Evolutionary conservation across 2,888 invertebrate species (phyloP).

Genomic region (Caprella mutica): DNA sequence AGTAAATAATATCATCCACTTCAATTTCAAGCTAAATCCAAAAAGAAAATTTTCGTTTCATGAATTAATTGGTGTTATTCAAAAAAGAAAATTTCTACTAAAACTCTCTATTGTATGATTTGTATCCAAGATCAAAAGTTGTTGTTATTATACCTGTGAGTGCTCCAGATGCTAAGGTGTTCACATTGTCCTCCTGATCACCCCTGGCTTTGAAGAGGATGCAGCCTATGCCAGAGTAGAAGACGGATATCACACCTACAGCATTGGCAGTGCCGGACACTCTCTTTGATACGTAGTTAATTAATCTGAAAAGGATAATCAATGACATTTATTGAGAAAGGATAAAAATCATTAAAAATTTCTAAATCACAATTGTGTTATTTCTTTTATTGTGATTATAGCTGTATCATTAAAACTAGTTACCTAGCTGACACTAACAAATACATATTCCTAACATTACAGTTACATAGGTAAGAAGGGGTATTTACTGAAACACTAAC

Average conservation of each 20-base stretch:
- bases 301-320: constrained; percentile 12
- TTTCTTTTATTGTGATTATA: constrained; percentile 1
- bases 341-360: not conserved
- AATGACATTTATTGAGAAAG: constrained; percentile 8
- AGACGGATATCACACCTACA: constrained; percentile 79
- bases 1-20: too few relatives aligned
- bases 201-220: constrained; percentile 71
- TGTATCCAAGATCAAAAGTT: too few relatives aligned
- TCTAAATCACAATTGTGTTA: not conserved
- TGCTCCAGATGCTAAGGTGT: constrained; percentile 76
- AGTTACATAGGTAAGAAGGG: too few relatives aligned
- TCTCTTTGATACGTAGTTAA: constrained; percentile 58
- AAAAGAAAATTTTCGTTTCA: too few relatives aligned
- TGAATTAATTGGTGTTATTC: too few relatives aligned
- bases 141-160: too few relatives aligned
- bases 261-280: constrained; percentile 87
- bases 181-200: constrained; percentile 66
- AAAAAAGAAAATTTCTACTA: too few relatives aligned
- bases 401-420: constrained; percentile 5
- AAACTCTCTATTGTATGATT: too few relatives aligned
- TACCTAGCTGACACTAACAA: not conserved
- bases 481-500: too few relatives aligned
- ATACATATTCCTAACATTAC: constrained; percentile 12
- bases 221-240: constrained; percentile 89
- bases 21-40: too few relatives aligned